Base-by-base conservation (phyloP, 2,888 invertebrate genomes). In the Catocala fraxini region DNA sequence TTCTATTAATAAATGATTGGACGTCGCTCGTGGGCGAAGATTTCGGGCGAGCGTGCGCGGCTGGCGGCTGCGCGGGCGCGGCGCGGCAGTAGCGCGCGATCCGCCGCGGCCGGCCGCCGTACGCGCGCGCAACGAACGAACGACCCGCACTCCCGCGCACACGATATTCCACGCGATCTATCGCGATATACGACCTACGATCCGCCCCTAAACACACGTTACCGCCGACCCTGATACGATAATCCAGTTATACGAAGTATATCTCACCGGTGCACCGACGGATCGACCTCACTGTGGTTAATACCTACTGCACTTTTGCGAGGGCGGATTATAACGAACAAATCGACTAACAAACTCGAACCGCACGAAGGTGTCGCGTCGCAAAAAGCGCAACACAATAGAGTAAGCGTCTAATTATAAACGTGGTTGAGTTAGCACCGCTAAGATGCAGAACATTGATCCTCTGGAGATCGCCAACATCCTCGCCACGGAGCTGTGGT, bases 401-500 rank as follows among this genome's bases (percentile, higher is more conserved):
- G 92, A 89, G 92, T 92, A 92, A 93, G 91, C 91, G 93, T 90
- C 93, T 94, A 93, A 94, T 92, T 91, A 89, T 93, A 94, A 90
- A 89, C 92, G 89, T 89, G 90, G 86, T 88, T 86, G 89, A 89
- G 87, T 84, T 85, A 88, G 75, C 84, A 86, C 78, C 86, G 86
- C 79, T 49, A 86, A 85, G 80, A 91, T 92, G 92, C 92, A 93
- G 90, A 92, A 92, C 88, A 96, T 97, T 95, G 97, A 97, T 95
- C 96, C 97, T 88, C 96, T 96, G 95, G 97, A 97, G 95, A 97
- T 97, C 89, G 97, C 97, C 83, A 97, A 96, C 94, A 97, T 97
- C 93, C 95, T 97, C 86, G 97, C 97, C 86, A 97, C 96, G 89
- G 97, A 97, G 95, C 95, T 96, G 89, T 96, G 97, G 95, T 97